Evolutionary conservation across 2,113 vertebrate species (phyloP).

Genomic region (Sorex fumeus): DNA sequence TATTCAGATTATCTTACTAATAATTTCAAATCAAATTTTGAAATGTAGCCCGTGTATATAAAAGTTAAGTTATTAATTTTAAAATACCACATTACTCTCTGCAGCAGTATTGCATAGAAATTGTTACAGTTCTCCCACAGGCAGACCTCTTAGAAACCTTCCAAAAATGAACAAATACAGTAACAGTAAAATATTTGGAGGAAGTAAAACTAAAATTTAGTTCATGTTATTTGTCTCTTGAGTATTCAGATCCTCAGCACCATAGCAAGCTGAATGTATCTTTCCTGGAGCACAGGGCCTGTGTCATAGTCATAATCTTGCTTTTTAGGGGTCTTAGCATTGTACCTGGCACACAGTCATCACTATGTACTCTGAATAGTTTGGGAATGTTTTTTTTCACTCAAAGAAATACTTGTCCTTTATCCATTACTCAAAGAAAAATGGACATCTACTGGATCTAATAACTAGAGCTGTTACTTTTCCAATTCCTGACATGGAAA

Average conservation of each 20-base stretch:
- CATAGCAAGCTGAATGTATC: too few species aligned
- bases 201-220: background rate
- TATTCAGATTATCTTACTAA: slow-evolving; percentile 43
- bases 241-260: background rate
- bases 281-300: background rate
- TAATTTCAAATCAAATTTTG: slow-evolving; percentile 62
- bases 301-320: background rate
- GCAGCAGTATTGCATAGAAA: slow-evolving; percentile 41
- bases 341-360: background rate
- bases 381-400: too few species aligned
- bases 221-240: background rate
- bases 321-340: background rate
- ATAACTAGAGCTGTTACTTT: slow-evolving; percentile 4
- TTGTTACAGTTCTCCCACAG: background rate
- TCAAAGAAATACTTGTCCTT: too few species aligned
- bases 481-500: slow-evolving; percentile 36
- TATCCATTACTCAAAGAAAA: background rate
- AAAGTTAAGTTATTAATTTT: slow-evolving; percentile 49
- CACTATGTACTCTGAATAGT: background rate
- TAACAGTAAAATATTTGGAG: background rate
- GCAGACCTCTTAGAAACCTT: slow-evolving; percentile 8
- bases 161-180: background rate
- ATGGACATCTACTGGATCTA: background rate
- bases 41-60: slow-evolving; percentile 51
- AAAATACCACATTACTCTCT: slow-evolving; percentile 55